Evolutionary conservation across 92 coral and sea anemone genomes (phyloP).

Genomic region (Heteractis magnifica): DNA sequence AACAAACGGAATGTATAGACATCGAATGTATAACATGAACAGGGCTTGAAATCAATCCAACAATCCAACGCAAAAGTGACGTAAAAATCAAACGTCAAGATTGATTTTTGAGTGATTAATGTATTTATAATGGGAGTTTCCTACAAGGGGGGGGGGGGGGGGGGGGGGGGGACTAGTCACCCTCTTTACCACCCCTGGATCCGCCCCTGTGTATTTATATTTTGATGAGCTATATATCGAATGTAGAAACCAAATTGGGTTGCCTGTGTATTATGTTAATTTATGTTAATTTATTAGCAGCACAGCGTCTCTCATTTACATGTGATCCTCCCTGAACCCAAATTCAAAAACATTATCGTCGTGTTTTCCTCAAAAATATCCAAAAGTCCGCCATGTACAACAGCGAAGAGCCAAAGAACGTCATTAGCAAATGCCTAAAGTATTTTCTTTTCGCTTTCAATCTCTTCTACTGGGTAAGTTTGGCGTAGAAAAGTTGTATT

Average conservation of each 20-base stretch:
- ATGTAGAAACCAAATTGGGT: background rate
- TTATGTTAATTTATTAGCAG: background rate
- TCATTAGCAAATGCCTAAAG: conserved; percentile 72
- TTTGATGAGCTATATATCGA: no score
- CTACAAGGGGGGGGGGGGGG: no score
- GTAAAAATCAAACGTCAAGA: no score
- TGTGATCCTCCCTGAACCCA: conserved; percentile 23
- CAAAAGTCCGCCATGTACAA: conserved; percentile 21
- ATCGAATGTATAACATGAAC: no score
- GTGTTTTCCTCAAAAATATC: conserved; percentile 3
- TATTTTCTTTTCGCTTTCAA: conserved; percentile 82
- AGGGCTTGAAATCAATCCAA: no score
- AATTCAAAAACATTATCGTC: background rate
- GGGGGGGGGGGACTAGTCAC: no score
- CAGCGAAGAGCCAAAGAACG: conserved; percentile 24
- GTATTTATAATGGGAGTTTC: no score
- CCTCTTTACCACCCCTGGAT: no score
- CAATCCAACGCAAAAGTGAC: no score
- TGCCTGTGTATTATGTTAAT: background rate
- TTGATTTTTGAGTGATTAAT: no score
- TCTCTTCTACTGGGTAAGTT: conserved; percentile 95
- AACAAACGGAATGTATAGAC: no score
- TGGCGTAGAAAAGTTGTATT: background rate
- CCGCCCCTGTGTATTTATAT: no score
- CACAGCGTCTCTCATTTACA: conserved; percentile 17